Evolutionary conservation across 1,140 invertebrate genomes (phyloP), one percentile per base, ranked within the genome.

Genomic region (Venturia canescens): DNA sequence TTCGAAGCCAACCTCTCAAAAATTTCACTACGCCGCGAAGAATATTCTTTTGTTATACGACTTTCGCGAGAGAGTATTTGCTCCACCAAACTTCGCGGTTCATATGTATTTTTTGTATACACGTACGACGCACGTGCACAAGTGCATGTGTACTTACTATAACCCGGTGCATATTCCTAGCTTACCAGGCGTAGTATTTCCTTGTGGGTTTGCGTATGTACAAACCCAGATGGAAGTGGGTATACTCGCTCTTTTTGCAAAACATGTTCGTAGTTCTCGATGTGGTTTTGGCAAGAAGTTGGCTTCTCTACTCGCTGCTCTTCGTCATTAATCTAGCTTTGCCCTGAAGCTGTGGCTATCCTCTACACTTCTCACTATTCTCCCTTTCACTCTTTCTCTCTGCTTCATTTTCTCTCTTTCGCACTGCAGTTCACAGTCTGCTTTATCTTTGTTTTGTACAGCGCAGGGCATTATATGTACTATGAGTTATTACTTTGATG

Each of bases 311-410:
- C 71, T 74, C 44, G 48, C 71, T 71, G 23, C 48, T 76, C 75
- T 77, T 66, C 75, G 75, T 77, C 75, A 77, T 77, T 77, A 77
- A 77, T 77, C 75, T 77, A 77, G 75, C 57, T 77, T 77, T 77
- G 57, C 75, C 75, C 31, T 26, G 57, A 66, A 34, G 57, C 75
- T 66, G 60, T 60, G 60, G 75, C 75, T 76, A 63, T 27, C 72
- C 72, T 76, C 44, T 53, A 57, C 72, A 69, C 66, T 69, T 77
- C 75, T 63, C 53, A 77, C 57, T 50, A 66, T 18, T 27, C 57
- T 66, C 31, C 27, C 26, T 44, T 21, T 48, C 72, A 34, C 72
- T 57, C 27, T 53, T 27, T 26, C 31, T 44, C 72, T 60, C 44
- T 48, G 7, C 11, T 34, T 75, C 23, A 3, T 26, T 75, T 44